phyloP scores from a whole-genome alignment of 1,140 invertebrate species.

The Glossosoma conforme region DNA sequence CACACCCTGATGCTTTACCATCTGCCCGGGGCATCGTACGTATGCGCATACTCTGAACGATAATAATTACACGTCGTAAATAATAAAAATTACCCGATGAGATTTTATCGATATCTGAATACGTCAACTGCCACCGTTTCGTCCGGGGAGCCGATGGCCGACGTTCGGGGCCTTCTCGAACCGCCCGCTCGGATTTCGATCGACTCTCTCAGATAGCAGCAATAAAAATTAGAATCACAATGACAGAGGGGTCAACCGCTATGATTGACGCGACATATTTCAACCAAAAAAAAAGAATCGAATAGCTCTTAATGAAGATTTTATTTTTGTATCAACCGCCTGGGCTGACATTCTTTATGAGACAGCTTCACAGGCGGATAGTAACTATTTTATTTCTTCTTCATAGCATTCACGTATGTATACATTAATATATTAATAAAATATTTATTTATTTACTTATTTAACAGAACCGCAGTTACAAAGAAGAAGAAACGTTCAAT shows the following conservation, averaged over 20 bases:
- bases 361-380: no score
- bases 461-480: no score
- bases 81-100: slow-evolving; percentile 22
- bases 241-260: slow-evolving; percentile 4
- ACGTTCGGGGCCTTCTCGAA: no score
- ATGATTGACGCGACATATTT: slow-evolving; percentile 13
- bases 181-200: no score
- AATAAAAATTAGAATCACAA: neutral
- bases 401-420: no score
- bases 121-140: slow-evolving; percentile 25
- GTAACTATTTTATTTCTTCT: no score
- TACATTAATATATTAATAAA: no score
- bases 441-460: no score
- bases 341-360: no score
- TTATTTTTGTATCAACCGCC: no score
- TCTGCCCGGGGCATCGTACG: slow-evolving; percentile 8
- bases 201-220: neutral
- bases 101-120: slow-evolving; percentile 25
- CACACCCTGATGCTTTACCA: slow-evolving; percentile 21
- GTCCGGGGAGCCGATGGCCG: neutral
- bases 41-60: neutral
- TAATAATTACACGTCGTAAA: slow-evolving; percentile 25
- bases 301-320: no score
- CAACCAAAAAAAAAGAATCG: neutral
- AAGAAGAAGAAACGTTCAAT: no score